phyloP scores from a whole-genome alignment of 2,797 vertebrate genomes.

The Parauchenoglanis ngamensis region DNA sequence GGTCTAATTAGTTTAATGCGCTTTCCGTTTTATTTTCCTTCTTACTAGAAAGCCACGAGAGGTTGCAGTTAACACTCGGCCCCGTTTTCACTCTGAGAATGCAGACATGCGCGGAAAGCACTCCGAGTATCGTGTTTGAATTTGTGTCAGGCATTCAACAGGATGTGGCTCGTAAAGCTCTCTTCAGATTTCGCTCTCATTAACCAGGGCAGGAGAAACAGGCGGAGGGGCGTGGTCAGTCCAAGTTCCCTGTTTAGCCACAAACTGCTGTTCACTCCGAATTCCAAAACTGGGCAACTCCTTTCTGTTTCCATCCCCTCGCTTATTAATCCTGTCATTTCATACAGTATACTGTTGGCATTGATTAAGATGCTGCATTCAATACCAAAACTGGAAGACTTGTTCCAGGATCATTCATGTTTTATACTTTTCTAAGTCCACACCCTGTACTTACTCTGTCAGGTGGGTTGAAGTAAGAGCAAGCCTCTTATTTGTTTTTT shows the following conservation, averaged over 20 bases:
- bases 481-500: neutral
- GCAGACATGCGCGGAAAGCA: neutral
- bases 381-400: constrained; percentile 17
- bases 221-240: constrained; percentile 63
- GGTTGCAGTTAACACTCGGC: neutral
- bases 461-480: neutral
- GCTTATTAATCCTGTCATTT: constrained; percentile 23
- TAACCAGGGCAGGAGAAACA: constrained; percentile 50
- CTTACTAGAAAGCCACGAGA: neutral
- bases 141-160: constrained; percentile 60
- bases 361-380: constrained; percentile 21
- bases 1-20: constrained; percentile 17
- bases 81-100: neutral
- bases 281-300: constrained; percentile 63
- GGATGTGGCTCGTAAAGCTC: constrained; percentile 52
- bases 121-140: constrained; percentile 40
- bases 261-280: constrained; percentile 65
- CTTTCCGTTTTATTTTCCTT: neutral
- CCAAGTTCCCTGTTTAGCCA: constrained; percentile 64
- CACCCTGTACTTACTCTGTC: neutral
- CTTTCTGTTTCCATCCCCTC: constrained; percentile 55
- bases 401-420: neutral
- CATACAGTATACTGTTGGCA: neutral
- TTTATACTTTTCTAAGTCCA: neutral
- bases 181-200: constrained; percentile 54